Evolutionary conservation across 2,888 invertebrate species (phyloP), one percentile per base, ranked within the genome.

Genomic region (Anthophora plumipes): DNA sequence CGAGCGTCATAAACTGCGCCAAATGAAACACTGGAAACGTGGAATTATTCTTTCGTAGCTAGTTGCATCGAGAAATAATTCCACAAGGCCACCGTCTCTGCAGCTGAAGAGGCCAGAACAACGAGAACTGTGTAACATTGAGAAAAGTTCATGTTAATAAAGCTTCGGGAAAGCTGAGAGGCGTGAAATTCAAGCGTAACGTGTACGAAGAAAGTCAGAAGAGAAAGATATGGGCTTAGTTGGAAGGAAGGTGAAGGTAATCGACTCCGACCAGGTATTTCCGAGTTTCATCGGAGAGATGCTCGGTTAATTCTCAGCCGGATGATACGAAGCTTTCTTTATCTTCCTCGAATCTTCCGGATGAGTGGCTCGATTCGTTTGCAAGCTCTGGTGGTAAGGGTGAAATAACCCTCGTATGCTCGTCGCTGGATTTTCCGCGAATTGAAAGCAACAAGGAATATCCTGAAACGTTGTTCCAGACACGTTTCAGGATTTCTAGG

Each of bases 281-380:
- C 39, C 54, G 37, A 63, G 77, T 77, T 55, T 77, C 61, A 37
- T 68, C 68, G 31, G 3, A 61, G n/a, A 41, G 25, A 77, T 63
- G 61, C 55, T 63, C 67, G 61, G 77, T 77, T 77, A 77, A 77
- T 77, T 77, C 77, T 68, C 77, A 22, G 66, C 41, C 61, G n/a
- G 46, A 43, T 46, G n/a, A 55, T 46, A 43, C 60, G n/a, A 17
- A 64, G 68, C 63, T 72, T 66, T 67, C 43, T 60, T 76, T 85
- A 85, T 85, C 85, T 80, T 68, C 22, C 41, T 3, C 46, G 64
- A 63, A 76, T 84, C 64, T 60, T 25, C 14, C 17, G 67, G 70
- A 78, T 61, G 66, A 74, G 77, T 43, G 50, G 41, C n/a, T 48
- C 22, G 55, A 68, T 54, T 77, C 61, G 50, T n/a, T 67, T 14